Evolutionary conservation across 2,797 vertebrate genomes (phyloP).

Genomic region (Catharus ustulatus): DNA sequence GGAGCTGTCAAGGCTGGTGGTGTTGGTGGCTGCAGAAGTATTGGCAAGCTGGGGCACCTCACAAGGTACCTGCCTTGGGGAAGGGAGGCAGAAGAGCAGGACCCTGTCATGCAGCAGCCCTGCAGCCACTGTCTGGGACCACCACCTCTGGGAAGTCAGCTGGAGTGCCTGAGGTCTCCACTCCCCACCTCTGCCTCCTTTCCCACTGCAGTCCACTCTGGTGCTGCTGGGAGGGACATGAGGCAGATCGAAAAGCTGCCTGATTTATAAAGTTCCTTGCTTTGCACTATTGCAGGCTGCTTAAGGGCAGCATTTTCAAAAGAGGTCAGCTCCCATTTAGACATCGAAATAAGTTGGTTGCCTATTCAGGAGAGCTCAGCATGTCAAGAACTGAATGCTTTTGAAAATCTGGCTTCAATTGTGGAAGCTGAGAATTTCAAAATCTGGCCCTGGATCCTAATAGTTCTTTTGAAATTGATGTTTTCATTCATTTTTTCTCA

Average conservation of each 20-base stretch:
- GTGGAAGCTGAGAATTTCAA: conserved; percentile 67
- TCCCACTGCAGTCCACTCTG: neutral
- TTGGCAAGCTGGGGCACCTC: neutral
- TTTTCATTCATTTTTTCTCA: conserved; percentile 63
- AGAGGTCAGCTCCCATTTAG: conserved; percentile 64
- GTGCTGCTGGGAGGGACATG: neutral
- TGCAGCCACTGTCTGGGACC: fast-evolving
- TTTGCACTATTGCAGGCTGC: conserved; percentile 44
- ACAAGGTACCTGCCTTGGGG: neutral
- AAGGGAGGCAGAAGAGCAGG: neutral
- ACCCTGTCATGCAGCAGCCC: fast-evolving
- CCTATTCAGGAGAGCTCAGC: conserved; percentile 66
- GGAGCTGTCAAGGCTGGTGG: neutral
- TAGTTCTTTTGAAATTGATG: conserved; percentile 58
- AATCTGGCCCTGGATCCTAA: conserved; percentile 58
- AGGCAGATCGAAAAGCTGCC: conserved; percentile 7
- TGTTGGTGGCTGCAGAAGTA: neutral
- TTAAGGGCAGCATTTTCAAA: conserved; percentile 62
- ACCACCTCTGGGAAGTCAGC: neutral
- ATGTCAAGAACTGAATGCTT: conserved; percentile 63
- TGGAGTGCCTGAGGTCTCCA: fast-evolving
- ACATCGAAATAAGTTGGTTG: conserved; percentile 57
- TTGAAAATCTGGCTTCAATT: conserved; percentile 68
- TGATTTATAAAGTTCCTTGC: conserved; percentile 46
- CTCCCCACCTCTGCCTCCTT: neutral